A percentile compares a stretch with the other conserved stretches of the same genome.
Conservation (phyloP, 2,888 invertebrate genomes). For the Tenthredo livida region DNA sequence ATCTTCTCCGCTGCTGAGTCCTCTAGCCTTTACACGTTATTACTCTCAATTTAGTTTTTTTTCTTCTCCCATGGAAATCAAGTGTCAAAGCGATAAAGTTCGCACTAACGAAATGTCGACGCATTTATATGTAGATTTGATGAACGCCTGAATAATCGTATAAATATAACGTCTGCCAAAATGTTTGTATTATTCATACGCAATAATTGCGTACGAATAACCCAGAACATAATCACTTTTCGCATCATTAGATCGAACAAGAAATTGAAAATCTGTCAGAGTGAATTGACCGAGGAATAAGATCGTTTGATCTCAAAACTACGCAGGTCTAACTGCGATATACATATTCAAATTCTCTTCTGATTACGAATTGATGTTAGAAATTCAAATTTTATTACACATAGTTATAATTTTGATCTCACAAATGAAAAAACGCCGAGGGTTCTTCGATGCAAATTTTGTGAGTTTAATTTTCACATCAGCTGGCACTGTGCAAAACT, state of each 20-base stretch:
- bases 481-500: background rate
- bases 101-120: background rate
- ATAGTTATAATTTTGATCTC: background rate
- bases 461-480: background rate
- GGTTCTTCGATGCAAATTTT: background rate
- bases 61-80: background rate
- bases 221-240: background rate
- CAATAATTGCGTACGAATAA: background rate
- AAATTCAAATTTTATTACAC: background rate
- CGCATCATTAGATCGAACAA: background rate
- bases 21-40: slow-evolving; percentile 41
- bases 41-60: slow-evolving; percentile 45
- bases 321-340: background rate
- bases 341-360: background rate
- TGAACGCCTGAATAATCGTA: background rate
- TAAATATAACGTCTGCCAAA: background rate
- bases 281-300: background rate
- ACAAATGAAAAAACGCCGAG: background rate
- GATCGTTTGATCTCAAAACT: background rate
- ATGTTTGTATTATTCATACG: background rate
- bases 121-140: background rate
- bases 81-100: slow-evolving; percentile 17
- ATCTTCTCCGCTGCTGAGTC: slow-evolving; percentile 44
- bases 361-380: background rate
- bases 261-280: background rate